Percentiles rank a stretch among this genome's conserved stretches.
phyloP scores from a whole-genome alignment of 1,140 invertebrate genomes.

The Piezodorus guildinii region DNA sequence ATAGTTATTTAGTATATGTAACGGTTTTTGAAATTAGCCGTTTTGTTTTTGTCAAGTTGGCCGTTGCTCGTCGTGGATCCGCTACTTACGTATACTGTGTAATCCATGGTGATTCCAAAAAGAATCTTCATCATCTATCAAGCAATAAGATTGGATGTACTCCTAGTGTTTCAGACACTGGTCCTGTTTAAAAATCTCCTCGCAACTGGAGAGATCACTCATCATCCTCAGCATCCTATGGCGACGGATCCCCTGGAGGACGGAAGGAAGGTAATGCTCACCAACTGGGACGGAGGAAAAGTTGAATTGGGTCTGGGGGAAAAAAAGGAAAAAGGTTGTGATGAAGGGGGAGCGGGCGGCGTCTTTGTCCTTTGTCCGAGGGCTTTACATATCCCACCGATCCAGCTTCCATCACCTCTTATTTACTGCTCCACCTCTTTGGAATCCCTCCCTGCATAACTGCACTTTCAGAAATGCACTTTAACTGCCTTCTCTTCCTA shows the following conservation, averaged over 20 bases:
- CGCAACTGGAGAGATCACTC: too few relatives aligned
- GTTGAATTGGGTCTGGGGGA: slow-evolving; percentile 1
- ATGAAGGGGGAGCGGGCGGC: slow-evolving; percentile 6
- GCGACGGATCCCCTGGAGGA: background rate
- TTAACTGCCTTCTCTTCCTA: background rate
- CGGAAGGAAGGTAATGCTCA: background rate
- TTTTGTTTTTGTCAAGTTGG: too few relatives aligned
- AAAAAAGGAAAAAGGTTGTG: background rate
- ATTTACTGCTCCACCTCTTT: background rate
- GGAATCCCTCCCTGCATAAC: background rate
- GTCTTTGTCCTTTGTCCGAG: background rate
- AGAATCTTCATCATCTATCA: too few relatives aligned
- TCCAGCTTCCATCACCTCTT: slow-evolving; percentile 8
- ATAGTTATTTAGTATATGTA: too few relatives aligned
- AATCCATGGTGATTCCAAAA: too few relatives aligned
- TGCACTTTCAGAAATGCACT: slow-evolving; percentile 6
- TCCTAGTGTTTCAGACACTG: too few relatives aligned
- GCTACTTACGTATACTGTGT: too few relatives aligned
- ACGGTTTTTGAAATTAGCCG: too few relatives aligned
- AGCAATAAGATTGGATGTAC: too few relatives aligned
- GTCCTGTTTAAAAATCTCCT: too few relatives aligned
- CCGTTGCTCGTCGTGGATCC: too few relatives aligned
- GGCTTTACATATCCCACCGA: slow-evolving; percentile 2
- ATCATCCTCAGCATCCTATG: background rate
- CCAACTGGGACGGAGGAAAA: slow-evolving; percentile 1